These are phyloP conservation scores for Plebejus melissa DNA, from an alignment of 2,888 invertebrate species.

Conservation along the genomic window DNA sequence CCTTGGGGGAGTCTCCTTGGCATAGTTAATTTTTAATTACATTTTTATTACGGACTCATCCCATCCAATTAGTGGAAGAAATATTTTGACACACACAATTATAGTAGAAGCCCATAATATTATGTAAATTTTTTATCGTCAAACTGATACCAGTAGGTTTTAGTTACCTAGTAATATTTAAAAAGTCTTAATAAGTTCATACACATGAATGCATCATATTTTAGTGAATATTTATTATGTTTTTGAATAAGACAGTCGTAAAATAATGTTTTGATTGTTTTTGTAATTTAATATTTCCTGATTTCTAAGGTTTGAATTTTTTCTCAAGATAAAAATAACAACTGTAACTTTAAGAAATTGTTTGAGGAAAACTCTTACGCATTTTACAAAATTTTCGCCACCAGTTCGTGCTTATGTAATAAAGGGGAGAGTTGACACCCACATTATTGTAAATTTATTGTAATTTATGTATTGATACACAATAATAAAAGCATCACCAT, in stretches of 20 bases:
- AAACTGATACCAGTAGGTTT: not conserved
- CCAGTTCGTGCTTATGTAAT: not conserved
- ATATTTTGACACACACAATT: constrained; percentile 47
- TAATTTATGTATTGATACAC: constrained; percentile 17
- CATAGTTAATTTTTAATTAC: constrained; percentile 78
- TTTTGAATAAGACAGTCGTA: no score
- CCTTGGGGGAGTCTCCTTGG: constrained; percentile 66
- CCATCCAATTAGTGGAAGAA: constrained; percentile 71
- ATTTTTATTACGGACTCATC: constrained; percentile 73
- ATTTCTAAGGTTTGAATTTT: not conserved
- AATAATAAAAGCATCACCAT: constrained; percentile 29
- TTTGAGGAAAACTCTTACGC: not conserved
- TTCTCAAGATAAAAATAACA: no score
- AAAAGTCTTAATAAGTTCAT: no score
- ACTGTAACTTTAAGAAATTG: not conserved
- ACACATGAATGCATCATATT: no score
- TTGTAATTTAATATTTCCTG: no score
- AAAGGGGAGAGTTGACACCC: not conserved
- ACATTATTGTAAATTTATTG: constrained; percentile 11
- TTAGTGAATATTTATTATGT: no score
- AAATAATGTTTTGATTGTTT: no score
- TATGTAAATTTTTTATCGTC: constrained; percentile 8
- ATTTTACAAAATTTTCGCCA: not conserved
- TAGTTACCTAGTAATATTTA: not conserved
- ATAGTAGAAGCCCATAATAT: constrained; percentile 20